Evolutionary conservation across 1,140 invertebrate genomes (phyloP), one percentile per base, ranked within the genome.

Genomic region (Zaprionus camerounensis): DNA sequence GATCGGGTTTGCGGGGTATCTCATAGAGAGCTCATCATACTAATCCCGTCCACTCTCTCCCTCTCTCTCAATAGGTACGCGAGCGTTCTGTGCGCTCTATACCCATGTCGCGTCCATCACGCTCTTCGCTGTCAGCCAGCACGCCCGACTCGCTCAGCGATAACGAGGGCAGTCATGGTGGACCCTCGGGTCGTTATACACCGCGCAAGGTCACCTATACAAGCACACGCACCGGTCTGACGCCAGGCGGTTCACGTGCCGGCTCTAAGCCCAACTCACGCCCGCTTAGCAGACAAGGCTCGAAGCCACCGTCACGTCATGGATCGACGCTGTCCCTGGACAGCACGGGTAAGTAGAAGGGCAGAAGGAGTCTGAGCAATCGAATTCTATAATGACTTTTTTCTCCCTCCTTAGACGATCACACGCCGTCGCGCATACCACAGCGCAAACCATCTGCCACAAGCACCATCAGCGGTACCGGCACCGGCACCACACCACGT

Each of bases 291-390:
- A 95, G 98, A 84, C 94, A 95, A 76, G 96, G 96, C 51, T 97
- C 97, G 38, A 98, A 98, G 93, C 97, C 98, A 80, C 97, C 97
- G 22, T 98, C 98, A 91, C 95, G 98, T 88, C 97, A 98, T 90
- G 98, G 97, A 71, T 99, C 98, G 36, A 98, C 97, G 82, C 95
- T 98, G 55, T 98, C 97, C 22, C 94, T 98, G 65, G 97, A 98
- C 91, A 97, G 97, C 91, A 97, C 96, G 91, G 96, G 97, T 97
- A 93, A 93, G 72, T 26, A 11, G 2, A 34, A 11, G 31, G 3
- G 31, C 0, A 9, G 31, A 9, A 34, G 31, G 9, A 34, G 31
- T 7, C 28, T 34, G 22, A 24, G 3, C 6, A 20, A 3, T 41
- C 2, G 11, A n/a, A 4, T 5, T 7, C 9, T 7, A 6, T 20